These are phyloP conservation scores for Andrena cerasifolii DNA, from an alignment of 1,140 invertebrate species.

Conservation along the genomic window DNA sequence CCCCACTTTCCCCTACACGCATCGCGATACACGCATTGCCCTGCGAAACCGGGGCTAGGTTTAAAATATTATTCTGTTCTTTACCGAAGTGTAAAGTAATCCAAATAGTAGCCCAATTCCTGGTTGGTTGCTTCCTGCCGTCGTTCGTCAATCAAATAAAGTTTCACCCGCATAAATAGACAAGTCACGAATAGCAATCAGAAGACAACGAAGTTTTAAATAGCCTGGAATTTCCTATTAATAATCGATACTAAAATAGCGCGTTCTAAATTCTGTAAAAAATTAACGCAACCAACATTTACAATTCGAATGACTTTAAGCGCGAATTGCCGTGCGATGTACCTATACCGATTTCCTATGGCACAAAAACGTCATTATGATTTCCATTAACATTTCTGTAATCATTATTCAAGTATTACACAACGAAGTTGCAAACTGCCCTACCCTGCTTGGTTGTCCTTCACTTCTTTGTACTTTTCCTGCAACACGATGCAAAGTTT, in stretches of 20 bases:
- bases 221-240: too few relatives aligned
- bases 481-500: neutral
- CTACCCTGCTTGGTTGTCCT: neutral
- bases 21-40: too few relatives aligned
- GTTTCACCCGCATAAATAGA: too few relatives aligned
- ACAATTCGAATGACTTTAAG: neutral
- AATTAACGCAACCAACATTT: neutral
- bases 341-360: neutral
- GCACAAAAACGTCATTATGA: neutral
- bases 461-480: neutral
- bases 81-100: too few relatives aligned
- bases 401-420: neutral
- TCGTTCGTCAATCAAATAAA: too few relatives aligned
- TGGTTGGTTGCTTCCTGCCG: too few relatives aligned
- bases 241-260: neutral
- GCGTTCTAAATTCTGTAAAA: neutral
- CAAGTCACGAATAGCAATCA: too few relatives aligned
- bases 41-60: too few relatives aligned
- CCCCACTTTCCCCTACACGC: too few relatives aligned
- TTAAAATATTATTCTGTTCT: too few relatives aligned
- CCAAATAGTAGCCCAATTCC: too few relatives aligned
- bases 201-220: too few relatives aligned
- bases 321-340: neutral
- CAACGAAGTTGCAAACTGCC: neutral
- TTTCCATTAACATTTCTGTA: neutral